Evolutionary conservation across 2,113 vertebrate genomes (phyloP).

Genomic region (Coreoperca whiteheadi): DNA sequence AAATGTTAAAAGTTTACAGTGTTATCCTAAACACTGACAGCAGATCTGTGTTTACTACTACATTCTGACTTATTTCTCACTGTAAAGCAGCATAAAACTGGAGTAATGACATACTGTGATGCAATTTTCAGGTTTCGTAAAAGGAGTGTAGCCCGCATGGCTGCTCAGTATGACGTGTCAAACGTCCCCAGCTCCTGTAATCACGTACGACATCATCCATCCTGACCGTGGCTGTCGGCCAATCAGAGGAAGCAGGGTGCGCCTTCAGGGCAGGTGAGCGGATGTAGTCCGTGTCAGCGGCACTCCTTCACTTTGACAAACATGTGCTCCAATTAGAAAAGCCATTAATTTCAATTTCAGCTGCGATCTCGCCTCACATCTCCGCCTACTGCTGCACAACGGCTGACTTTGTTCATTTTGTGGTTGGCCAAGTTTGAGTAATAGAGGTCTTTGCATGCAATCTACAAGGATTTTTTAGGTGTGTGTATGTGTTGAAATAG

Average conservation of each 20-base stretch:
- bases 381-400: slow-evolving; percentile 52
- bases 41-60: neutral
- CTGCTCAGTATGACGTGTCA: neutral
- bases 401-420: slow-evolving; percentile 77
- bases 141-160: neutral
- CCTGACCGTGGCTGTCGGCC: slow-evolving; percentile 19
- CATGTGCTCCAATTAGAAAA: slow-evolving; percentile 79
- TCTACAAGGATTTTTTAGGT: slow-evolving; percentile 26
- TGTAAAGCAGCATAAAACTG: no score
- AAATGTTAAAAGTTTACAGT: neutral
- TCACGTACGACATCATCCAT: slow-evolving; percentile 25
- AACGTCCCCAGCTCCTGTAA: slow-evolving; percentile 8
- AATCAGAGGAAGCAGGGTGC: slow-evolving; percentile 37
- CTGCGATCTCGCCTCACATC: slow-evolving; percentile 48
- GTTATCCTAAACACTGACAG: neutral
- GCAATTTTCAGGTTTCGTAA: neutral
- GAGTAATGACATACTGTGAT: no score
- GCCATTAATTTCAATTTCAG: slow-evolving; percentile 74
- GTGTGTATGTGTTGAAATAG: slow-evolving; percentile 44
- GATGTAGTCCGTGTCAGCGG: slow-evolving; percentile 48
- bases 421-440: slow-evolving; percentile 75
- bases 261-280: slow-evolving; percentile 47
- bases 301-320: slow-evolving; percentile 73
- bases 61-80: neutral
- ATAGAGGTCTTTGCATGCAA: slow-evolving; percentile 68